These are phyloP conservation scores for Amphipoea lucens DNA, from an alignment of 2,888 invertebrate species.

Conservation along the genomic window DNA sequence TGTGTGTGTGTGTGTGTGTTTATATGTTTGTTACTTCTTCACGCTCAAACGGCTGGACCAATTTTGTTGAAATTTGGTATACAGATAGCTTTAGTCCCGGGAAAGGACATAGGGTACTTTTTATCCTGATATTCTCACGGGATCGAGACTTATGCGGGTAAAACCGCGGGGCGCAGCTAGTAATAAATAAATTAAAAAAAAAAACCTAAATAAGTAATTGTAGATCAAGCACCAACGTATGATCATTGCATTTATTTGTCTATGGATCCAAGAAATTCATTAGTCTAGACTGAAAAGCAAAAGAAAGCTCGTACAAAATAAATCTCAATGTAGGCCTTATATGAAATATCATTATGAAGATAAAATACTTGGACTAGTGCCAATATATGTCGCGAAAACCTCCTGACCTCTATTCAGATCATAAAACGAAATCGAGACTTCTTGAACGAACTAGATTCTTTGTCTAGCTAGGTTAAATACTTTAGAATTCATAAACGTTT, in stretches of 20 bases:
- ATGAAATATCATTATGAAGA: conserved; percentile 51
- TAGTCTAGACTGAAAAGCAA: conserved; percentile 6
- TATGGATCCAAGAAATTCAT: not conserved
- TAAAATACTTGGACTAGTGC: conserved; percentile 53
- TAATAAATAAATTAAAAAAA: too few relatives aligned
- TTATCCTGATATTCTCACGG: too few relatives aligned
- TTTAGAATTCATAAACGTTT: conserved; percentile 37
- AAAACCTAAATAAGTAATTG: too few relatives aligned
- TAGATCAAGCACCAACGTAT: not conserved
- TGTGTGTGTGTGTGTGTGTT: too few relatives aligned
- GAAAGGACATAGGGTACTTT: too few relatives aligned
- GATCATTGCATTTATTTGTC: conserved; percentile 1
- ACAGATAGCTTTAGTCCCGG: too few relatives aligned
- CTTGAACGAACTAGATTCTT: conserved; percentile 3
- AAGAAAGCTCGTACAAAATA: conserved; percentile 23
- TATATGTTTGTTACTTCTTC: too few relatives aligned
- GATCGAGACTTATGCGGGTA: too few relatives aligned
- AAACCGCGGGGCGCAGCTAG: too few relatives aligned
- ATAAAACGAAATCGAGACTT: conserved; percentile 52
- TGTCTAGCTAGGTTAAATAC: conserved; percentile 17
- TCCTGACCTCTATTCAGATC: conserved; percentile 52
- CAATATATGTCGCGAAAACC: conserved; percentile 46
- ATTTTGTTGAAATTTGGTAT: too few relatives aligned
- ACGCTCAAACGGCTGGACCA: too few relatives aligned
- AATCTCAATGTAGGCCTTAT: conserved; percentile 42